Conservation (phyloP, 2,888 invertebrate species). For the Drosophila mimetica region DNA sequence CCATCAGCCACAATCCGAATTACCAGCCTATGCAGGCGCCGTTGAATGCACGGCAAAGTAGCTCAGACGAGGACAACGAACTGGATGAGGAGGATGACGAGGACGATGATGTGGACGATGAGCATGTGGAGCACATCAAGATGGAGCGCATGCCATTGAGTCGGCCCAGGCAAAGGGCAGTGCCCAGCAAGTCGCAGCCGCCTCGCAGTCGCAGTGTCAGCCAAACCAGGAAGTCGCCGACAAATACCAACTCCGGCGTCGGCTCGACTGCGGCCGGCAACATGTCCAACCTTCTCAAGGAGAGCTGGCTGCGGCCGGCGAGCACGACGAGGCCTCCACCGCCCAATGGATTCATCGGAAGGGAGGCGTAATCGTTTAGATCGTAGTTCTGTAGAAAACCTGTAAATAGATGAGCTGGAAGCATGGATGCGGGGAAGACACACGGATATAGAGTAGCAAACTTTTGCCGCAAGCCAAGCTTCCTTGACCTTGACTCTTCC, state of each 20-base stretch:
- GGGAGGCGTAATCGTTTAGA: constrained; percentile 71
- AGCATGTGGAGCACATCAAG: constrained; percentile 73
- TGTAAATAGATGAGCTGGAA: constrained; percentile 29
- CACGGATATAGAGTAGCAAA: constrained; percentile 5
- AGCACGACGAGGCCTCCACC: constrained; percentile 70
- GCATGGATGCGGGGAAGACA: background rate
- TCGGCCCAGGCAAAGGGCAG: constrained; percentile 51
- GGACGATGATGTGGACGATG: constrained; percentile 59
- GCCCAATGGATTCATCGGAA: constrained; percentile 83
- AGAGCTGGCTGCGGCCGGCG: constrained; percentile 80
- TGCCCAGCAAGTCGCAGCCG: constrained; percentile 31
- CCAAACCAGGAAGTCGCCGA: constrained; percentile 55
- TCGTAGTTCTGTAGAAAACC: background rate
- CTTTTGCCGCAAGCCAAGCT: constrained; percentile 3
- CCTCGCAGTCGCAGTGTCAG: constrained; percentile 68
- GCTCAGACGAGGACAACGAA: constrained; percentile 53
- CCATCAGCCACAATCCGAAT: constrained; percentile 69
- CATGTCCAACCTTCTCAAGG: constrained; percentile 72
- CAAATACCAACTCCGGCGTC: constrained; percentile 19
- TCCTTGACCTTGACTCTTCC: constrained; percentile 9
- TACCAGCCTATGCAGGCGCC: constrained; percentile 60
- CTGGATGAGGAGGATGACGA: constrained; percentile 46
- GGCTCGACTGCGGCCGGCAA: constrained; percentile 43
- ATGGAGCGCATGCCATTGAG: constrained; percentile 78
- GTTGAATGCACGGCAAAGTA: constrained; percentile 32